These are phyloP conservation scores for Meandrusa payeni DNA, from an alignment of 2,888 invertebrate genomes.

Conservation along the genomic window DNA sequence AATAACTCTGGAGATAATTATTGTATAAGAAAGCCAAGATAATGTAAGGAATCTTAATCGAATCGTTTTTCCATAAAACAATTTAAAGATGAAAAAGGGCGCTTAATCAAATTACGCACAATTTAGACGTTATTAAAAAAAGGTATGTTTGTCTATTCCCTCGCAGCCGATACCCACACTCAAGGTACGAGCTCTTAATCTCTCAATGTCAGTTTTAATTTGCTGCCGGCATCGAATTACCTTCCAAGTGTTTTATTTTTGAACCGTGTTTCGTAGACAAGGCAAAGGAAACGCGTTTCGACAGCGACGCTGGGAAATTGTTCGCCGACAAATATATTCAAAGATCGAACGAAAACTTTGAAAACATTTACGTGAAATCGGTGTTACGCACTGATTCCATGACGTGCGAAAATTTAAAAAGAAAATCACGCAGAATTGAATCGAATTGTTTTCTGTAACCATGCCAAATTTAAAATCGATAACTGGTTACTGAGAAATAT, in stretches of 20 bases:
- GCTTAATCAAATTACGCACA: slow-evolving; percentile 47
- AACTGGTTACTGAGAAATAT: too few relatives aligned
- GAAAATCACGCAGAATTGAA: too few relatives aligned
- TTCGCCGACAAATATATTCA: slow-evolving; percentile 42
- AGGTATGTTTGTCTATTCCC: slow-evolving; percentile 42
- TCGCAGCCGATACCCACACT: slow-evolving; percentile 53
- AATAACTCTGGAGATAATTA: too few relatives aligned
- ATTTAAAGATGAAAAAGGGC: slow-evolving; percentile 9
- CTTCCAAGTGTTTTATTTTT: slow-evolving; percentile 73
- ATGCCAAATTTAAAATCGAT: too few relatives aligned
- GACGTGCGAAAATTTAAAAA: too few relatives aligned
- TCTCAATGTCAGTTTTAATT: slow-evolving; percentile 79
- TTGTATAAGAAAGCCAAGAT: too few relatives aligned
- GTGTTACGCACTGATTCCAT: too few relatives aligned
- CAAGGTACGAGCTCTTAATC: slow-evolving; percentile 65
- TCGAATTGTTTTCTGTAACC: too few relatives aligned
- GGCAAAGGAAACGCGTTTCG: slow-evolving; percentile 67
- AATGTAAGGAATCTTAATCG: too few relatives aligned
- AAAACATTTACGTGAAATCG: not conserved
- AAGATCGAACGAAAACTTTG: slow-evolving; percentile 22
- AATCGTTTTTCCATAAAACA: slow-evolving; percentile 12
- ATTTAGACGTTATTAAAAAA: slow-evolving; percentile 39
- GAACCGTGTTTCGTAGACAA: slow-evolving; percentile 52
- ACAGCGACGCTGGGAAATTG: slow-evolving; percentile 50
- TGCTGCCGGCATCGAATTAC: slow-evolving; percentile 72